A percentile compares a stretch with the other conserved stretches of the same genome.
Evolutionary conservation across 2,797 vertebrate genomes (phyloP).

Genomic region (Cephalopachus bancanus): DNA sequence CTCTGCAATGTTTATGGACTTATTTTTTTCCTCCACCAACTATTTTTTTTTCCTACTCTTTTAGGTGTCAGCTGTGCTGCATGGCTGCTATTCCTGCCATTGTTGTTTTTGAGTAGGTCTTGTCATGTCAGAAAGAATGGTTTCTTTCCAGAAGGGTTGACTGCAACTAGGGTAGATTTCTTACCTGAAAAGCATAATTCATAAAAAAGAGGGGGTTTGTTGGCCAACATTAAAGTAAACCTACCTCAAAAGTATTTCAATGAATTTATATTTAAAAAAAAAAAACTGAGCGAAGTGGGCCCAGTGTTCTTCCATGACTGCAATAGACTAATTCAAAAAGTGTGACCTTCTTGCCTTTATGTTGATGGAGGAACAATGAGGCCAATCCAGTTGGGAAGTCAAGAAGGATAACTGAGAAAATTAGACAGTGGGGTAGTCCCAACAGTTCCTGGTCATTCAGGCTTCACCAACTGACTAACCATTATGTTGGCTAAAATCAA

Average conservation of each 20-base stretch:
- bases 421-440: not conserved
- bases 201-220: not conserved
- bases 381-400: not conserved
- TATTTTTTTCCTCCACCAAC: conserved; percentile 82
- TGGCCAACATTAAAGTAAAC: conserved; percentile 9
- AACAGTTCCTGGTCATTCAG: not conserved
- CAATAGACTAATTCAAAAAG: not conserved
- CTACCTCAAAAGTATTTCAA: not conserved
- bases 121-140: conserved; percentile 64
- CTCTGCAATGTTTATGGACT: conserved; percentile 86
- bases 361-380: not conserved
- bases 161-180: conserved; percentile 26
- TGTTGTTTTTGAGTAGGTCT: conserved; percentile 62
- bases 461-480: not conserved
- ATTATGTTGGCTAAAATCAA: not conserved
- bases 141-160: conserved; percentile 65
- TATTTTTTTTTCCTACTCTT: conserved; percentile 57
- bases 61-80: conserved; percentile 69
- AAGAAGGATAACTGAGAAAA: not conserved
- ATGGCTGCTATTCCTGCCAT: conserved; percentile 46
- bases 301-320: not conserved
- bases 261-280: not conserved
- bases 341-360: not conserved
- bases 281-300: not conserved
- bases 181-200: conserved; percentile 38